Percentiles rank a stretch among this genome's conserved stretches.
These are phyloP conservation scores for Clarias fuscus DNA, from an alignment of 2,797 vertebrate genomes.

Conservation along the genomic window DNA sequence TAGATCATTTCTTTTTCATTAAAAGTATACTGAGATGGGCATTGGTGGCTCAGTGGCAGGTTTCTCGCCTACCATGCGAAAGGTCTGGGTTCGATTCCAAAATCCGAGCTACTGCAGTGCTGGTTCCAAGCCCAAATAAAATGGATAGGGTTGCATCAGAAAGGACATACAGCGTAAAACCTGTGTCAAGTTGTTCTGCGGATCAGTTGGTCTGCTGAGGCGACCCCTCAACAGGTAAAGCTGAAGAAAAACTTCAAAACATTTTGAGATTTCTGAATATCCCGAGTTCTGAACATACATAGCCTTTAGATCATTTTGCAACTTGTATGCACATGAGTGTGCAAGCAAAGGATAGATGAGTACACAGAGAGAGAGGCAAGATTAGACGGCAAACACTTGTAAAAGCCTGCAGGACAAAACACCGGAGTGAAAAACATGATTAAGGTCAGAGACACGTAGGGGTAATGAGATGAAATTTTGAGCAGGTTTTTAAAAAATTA, in stretches of 20 bases:
- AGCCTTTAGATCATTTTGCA: not conserved
- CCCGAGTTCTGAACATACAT: not conserved
- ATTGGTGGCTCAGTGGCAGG: too few species aligned
- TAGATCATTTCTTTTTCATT: not conserved
- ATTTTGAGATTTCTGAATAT: not conserved
- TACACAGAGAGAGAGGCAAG: constrained; percentile 8
- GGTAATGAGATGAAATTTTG: not conserved
- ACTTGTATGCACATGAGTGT: constrained; percentile 20
- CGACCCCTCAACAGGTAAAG: too few species aligned
- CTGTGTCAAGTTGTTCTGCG: too few species aligned
- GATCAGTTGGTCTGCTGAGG: too few species aligned
- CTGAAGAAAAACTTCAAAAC: not conserved
- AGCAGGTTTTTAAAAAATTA: not conserved
- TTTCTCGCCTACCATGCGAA: too few species aligned
- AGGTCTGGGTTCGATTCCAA: too few species aligned
- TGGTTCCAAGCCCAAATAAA: too few species aligned
- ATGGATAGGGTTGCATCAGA: too few species aligned
- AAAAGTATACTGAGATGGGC: too few species aligned
- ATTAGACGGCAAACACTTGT: not conserved
- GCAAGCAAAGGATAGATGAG: not conserved
- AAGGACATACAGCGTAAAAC: too few species aligned
- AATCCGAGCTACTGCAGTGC: too few species aligned
- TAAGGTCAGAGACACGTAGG: not conserved
- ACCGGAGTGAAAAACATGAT: not conserved
- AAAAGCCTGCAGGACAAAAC: constrained; percentile 1